Evolutionary conservation across 2,113 vertebrate genomes (phyloP).

Genomic region (Pterocles gutturalis): DNA sequence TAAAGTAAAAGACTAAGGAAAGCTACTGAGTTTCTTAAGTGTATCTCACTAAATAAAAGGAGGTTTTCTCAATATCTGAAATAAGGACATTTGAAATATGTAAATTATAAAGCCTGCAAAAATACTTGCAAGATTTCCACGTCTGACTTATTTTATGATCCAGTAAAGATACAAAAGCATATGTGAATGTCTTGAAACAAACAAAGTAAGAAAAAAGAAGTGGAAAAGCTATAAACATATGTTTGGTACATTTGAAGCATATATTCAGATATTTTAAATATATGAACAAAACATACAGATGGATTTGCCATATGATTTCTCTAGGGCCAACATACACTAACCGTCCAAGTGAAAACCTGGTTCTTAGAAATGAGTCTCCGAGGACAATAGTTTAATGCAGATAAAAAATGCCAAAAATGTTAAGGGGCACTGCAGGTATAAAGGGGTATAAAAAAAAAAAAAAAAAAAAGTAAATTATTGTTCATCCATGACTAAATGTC

Average conservation of each 20-base stretch:
- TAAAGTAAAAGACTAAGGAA: neutral
- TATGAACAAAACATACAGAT: neutral
- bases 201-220: neutral
- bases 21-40: neutral
- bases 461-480: neutral
- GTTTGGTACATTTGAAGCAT: neutral
- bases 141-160: neutral
- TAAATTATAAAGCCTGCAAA: neutral
- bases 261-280: neutral
- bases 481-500: constrained; percentile 12
- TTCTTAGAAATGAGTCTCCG: neutral
- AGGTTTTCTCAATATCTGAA: neutral
- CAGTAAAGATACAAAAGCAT: neutral
- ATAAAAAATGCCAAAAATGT: neutral
- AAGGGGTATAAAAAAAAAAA: neutral
- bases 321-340: neutral
- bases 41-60: neutral
- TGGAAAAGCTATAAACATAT: neutral
- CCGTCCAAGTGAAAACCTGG: neutral
- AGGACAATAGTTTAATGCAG: neutral
- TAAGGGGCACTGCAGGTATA: neutral
- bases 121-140: neutral
- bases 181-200: neutral
- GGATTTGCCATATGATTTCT: neutral
- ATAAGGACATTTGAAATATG: neutral